Percentiles rank a stretch among this genome's conserved stretches.
Conservation (phyloP, 2,888 invertebrate genomes). For the Phymatocera aterrima region DNA sequence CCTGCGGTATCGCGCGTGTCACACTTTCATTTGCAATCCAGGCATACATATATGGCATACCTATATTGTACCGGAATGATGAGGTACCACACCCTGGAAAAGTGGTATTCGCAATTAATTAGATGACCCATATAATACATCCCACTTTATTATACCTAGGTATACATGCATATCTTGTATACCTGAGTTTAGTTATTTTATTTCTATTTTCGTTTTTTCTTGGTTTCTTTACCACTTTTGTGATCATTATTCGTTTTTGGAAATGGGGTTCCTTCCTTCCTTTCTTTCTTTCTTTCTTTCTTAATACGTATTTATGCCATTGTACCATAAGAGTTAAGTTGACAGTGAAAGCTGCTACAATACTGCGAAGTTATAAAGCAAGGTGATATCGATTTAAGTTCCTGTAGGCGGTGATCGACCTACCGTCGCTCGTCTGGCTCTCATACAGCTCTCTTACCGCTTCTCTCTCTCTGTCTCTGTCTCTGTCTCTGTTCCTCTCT, state of each 20-base stretch:
- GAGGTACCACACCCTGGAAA: conserved; percentile 34
- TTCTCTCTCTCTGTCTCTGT: background rate
- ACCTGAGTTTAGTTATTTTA: background rate
- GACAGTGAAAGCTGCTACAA: background rate
- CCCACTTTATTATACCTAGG: background rate
- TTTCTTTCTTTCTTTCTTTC: too few species aligned
- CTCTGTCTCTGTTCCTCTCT: background rate
- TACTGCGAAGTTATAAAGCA: background rate
- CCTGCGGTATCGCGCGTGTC: background rate
- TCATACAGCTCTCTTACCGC: background rate
- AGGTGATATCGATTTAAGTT: conserved; percentile 28
- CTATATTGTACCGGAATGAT: too few species aligned
- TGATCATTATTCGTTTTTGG: too few species aligned
- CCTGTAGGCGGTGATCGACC: conserved; percentile 29
- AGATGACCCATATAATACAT: conserved; percentile 18
- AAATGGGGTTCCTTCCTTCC: too few species aligned
- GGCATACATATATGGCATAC: background rate
- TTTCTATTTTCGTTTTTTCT: background rate
- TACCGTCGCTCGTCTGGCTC: conserved; percentile 7
- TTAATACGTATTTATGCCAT: too few species aligned
- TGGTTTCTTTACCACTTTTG: too few species aligned
- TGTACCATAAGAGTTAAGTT: background rate
- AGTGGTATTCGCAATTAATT: conserved; percentile 28
- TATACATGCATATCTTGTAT: background rate
- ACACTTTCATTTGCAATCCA: conserved; percentile 21